Conservation (phyloP, 2,888 invertebrate genomes). For the Caenorhabditis drosophilae region DNA sequence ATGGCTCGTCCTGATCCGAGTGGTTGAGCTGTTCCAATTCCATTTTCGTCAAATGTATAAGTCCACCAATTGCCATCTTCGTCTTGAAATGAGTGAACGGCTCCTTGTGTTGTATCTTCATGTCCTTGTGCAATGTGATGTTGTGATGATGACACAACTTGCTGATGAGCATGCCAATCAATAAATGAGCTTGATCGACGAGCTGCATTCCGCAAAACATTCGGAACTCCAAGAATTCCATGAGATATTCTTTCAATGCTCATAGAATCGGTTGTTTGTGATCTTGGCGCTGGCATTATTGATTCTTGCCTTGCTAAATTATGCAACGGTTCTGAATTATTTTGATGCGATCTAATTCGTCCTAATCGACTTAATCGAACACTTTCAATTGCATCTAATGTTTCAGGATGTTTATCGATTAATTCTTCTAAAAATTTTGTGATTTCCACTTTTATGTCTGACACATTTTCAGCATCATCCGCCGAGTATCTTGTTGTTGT, state of each 20-base stretch:
- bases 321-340: background rate
- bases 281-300: background rate
- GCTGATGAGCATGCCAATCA: slow-evolving; percentile 32
- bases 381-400: slow-evolving; percentile 66
- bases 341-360: slow-evolving; percentile 15
- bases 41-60: slow-evolving; percentile 84
- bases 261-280: background rate
- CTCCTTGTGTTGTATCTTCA: slow-evolving; percentile 83
- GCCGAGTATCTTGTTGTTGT: slow-evolving; percentile 36
- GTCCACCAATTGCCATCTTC: slow-evolving; percentile 79
- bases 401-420: slow-evolving; percentile 68
- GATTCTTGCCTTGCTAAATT: too few relatives aligned
- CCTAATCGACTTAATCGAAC: slow-evolving; percentile 55
- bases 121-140: slow-evolving; percentile 72
- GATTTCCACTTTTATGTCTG: slow-evolving; percentile 61
- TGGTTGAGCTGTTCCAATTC: slow-evolving; percentile 69
- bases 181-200: slow-evolving; percentile 28
- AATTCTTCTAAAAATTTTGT: slow-evolving; percentile 66
- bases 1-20: slow-evolving; percentile 57
- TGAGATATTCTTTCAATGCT: slow-evolving; percentile 10
- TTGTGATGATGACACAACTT: slow-evolving; percentile 17
- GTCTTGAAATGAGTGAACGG: slow-evolving; percentile 72
- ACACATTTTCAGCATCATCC: slow-evolving; percentile 34
- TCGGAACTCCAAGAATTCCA: slow-evolving; percentile 25
- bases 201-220: slow-evolving; percentile 25